Evolutionary conservation across 1,140 invertebrate genomes (phyloP), one percentile per base, ranked within the genome.

Genomic region (Lethocerus indicus): DNA sequence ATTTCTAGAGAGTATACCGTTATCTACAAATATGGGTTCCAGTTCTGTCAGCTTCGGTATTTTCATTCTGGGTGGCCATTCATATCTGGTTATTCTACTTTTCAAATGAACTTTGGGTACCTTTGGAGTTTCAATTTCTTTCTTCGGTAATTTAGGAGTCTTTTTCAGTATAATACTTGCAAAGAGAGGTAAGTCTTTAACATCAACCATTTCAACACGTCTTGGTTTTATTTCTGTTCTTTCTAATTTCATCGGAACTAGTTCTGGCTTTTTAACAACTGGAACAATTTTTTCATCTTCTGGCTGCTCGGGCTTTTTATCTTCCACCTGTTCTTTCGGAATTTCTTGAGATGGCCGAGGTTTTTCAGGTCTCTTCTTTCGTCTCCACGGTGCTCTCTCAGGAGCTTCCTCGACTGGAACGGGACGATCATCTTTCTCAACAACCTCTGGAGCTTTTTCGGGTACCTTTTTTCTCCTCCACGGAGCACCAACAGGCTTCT

Each of bases 1-100:
- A 63, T 80, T 83, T 63, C 79, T 66, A 1, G 78, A 81, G 21
- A 83, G 54, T 51, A 76, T 70, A 23, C 79, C 79, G 57, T 69
- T 67, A 63, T 81, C 68, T 9, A 68, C 65, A 36, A 54, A 53
- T 18, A 53, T 49, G 6, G 57, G 56, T 50, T 57, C 57, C 18
- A 64, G 23, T 21, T 57, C 47, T 7, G 56, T 53, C 12, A 61
- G 54, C 14, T 52, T 43, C 24, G 57, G 52, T 41, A 47, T 52
- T 23, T 56, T 28, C 25, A 59, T 57, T 73, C 54, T 27, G 12
- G 76, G 67, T 20, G 70, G 51, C 51, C 47, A 59, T 29, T 61
- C 66, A 7, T 76, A 58, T 49, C 67, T 67, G 37, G 59, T 67
- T 12, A 81, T 73, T 48, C 73, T 68, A 60, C 78, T 80, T 54